Percentiles rank a stretch among this genome's conserved stretches.
phyloP scores from a whole-genome alignment of 2,888 invertebrate species.

The Xylota segnis region DNA sequence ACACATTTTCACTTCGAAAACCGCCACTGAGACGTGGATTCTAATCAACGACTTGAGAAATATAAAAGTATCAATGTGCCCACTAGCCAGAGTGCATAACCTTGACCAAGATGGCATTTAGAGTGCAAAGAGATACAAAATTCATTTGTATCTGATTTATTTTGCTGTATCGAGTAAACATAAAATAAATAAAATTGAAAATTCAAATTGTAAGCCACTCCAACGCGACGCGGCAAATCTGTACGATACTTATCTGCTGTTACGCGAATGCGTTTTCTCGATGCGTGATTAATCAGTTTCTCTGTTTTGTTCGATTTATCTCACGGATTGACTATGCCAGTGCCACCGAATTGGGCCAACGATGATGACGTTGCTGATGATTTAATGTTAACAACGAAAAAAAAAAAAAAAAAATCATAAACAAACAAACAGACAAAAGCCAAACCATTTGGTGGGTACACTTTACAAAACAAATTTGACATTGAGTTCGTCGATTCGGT shows the following conservation, averaged over 20 bases:
- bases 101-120: constrained; percentile 60
- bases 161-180: constrained; percentile 10
- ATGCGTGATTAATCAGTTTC: constrained; percentile 22
- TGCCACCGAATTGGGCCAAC: constrained; percentile 27
- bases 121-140: constrained; percentile 52
- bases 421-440: constrained; percentile 11
- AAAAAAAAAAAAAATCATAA: constrained; percentile 4
- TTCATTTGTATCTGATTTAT: constrained; percentile 18
- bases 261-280: constrained; percentile 13
- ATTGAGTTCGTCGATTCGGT: constrained; percentile 32
- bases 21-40: constrained; percentile 29
- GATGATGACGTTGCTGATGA: constrained; percentile 2
- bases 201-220: constrained; percentile 25
- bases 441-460: background rate
- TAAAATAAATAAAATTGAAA: constrained; percentile 20
- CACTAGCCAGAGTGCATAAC: constrained; percentile 17
- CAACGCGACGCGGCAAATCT: background rate
- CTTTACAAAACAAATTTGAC: constrained; percentile 30
- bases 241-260: background rate
- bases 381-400: background rate
- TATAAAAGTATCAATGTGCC: background rate
- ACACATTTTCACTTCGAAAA: constrained; percentile 24
- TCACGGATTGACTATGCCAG: background rate
- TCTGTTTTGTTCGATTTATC: constrained; percentile 5
- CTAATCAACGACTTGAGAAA: constrained; percentile 28